Base-by-base conservation (phyloP, 2,797 vertebrate genomes). In the Orestias chungarensis region DNA sequence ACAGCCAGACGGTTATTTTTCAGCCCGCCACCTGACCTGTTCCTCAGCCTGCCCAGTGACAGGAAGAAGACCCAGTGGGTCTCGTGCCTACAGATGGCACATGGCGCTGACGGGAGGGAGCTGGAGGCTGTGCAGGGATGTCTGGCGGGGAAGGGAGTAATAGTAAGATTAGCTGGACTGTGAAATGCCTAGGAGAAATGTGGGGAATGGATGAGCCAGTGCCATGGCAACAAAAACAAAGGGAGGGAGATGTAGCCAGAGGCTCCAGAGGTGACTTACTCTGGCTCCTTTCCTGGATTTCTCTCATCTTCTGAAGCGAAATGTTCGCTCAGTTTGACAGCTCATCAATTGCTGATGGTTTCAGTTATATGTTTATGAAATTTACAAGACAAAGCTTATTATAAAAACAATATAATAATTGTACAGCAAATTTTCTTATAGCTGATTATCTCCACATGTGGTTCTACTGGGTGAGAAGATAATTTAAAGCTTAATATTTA, bases 191-290 rank as follows among this genome's bases (percentile, higher is more conserved):
- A 38, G 55, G 40, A 86, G 67, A 79, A 78, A 83, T 67, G 57
- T 69, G 71, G 81, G 70, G 79, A 83, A 76, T 71, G 78, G 77
- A 80, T 80, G 74, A 87, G 68, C 75, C 71, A 76, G 76, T 31
- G 35, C 88, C 90, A 92, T 92, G 86, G 89, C 85, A 91, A 91
- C 88, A 64, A 83, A 88, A 89, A 91, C 76, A 88, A 88, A 87
- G 79, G 61, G 68, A 67, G 70, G 82, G 70, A 62, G 73, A 70
- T 64, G 29, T 70, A 44, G 80, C 75, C 71, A n/a, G 40, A 81
- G 80, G 78, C 78, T 90, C 89, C 86, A 62, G 65, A 57, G 78
- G 83, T 62, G 15, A 77, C 75, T 76, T n/a, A 76, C 77, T 84
- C 74, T 50, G 81, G 80, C 74, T 85, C 66, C 86, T 84, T 86